Conservation (phyloP, 2,797 vertebrate species). For the Lacerta bilineata region DNA sequence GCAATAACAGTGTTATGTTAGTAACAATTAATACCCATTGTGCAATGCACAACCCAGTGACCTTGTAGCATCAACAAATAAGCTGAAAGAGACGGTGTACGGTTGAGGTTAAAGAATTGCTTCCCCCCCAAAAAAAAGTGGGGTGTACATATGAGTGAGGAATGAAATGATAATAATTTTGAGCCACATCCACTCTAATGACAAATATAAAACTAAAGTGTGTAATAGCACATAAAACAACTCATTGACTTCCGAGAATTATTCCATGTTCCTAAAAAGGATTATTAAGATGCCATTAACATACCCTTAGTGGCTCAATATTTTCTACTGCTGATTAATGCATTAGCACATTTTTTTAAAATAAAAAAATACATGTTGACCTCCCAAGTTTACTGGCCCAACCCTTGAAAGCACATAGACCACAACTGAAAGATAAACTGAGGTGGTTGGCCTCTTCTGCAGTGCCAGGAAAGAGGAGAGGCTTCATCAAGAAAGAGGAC, state of each 20-base stretch:
- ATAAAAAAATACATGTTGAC: constrained; percentile 55
- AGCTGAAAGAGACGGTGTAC: not conserved
- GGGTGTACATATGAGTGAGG: not conserved
- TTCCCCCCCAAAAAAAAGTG: not conserved
- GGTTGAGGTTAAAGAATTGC: not conserved
- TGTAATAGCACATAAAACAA: constrained; percentile 45
- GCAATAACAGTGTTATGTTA: not conserved
- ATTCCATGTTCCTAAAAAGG: constrained; percentile 51
- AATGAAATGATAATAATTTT: not conserved
- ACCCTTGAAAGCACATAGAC: not conserved
- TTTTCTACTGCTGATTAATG: constrained; percentile 66
- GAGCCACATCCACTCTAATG: not conserved
- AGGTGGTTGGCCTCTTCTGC: too few relatives aligned
- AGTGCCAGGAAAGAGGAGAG: too few relatives aligned
- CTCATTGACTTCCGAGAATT: constrained; percentile 42
- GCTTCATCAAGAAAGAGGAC: too few relatives aligned
- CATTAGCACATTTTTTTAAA: constrained; percentile 68
- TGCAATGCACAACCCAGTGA: not conserved
- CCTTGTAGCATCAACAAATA: not conserved
- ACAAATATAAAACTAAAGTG: constrained; percentile 23
- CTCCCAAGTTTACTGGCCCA: constrained; percentile 50
- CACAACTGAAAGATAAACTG: not conserved
- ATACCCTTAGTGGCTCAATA: constrained; percentile 64
- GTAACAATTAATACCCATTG: not conserved
- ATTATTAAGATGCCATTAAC: constrained; percentile 67